Evolutionary conservation across 2,113 vertebrate genomes (phyloP).

Genomic region (Ceuthmochares aereus): DNA sequence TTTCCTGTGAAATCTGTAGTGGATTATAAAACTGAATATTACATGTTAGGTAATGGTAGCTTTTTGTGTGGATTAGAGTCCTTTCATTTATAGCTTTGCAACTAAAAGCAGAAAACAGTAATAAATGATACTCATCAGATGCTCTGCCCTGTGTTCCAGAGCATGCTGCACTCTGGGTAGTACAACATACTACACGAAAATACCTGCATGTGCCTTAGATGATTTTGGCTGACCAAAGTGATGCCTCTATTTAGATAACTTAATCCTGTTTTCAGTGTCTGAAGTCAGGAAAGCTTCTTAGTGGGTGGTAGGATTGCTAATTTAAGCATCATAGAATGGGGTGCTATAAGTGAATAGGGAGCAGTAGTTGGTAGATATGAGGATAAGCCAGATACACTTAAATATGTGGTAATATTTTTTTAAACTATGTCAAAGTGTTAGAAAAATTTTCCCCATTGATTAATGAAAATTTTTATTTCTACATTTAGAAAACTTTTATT

Average conservation of each 20-base stretch:
- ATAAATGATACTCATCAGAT: neutral
- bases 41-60: neutral
- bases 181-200: neutral
- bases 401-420: neutral
- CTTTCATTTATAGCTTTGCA: neutral
- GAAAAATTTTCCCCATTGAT: neutral
- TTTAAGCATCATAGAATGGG: neutral
- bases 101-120: neutral
- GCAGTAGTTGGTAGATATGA: neutral
- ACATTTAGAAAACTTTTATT: neutral
- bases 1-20: neutral
- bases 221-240: neutral
- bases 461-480: neutral
- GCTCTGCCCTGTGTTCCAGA: neutral
- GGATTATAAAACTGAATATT: neutral
- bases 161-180: neutral
- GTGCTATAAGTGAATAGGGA: neutral
- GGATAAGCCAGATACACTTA: neutral
- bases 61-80: neutral
- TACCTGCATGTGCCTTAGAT: neutral
- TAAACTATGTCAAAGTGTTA: neutral
- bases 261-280: neutral
- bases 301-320: neutral
- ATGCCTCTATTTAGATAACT: neutral
- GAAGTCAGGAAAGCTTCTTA: neutral